Evolutionary conservation across 1,140 invertebrate species (phyloP).

Genomic region (Daktulosphaira vitifoliae): DNA sequence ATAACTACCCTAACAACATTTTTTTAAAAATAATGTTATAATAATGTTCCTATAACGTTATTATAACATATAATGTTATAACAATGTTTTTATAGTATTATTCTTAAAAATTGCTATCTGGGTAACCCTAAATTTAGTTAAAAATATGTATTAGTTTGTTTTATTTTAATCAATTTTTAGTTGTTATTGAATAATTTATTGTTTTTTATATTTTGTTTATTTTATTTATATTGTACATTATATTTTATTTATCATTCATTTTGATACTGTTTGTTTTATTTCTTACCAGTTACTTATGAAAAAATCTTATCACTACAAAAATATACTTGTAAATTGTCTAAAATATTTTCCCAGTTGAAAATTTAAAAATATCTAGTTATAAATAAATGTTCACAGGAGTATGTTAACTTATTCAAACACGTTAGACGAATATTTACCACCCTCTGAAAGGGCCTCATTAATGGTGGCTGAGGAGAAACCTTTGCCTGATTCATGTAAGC

Average conservation of each 20-base stretch:
- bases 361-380: slow-evolving; percentile 33
- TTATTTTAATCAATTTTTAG: no score
- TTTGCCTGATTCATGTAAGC: slow-evolving; percentile 73
- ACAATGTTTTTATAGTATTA: no score
- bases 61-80: no score
- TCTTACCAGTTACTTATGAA: no score
- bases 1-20: no score
- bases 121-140: no score
- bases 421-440: slow-evolving; percentile 54
- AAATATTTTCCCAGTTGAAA: slow-evolving; percentile 8
- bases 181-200: background rate
- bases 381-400: slow-evolving; percentile 56
- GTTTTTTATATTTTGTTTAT: background rate
- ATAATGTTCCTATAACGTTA: no score
- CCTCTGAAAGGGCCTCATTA: slow-evolving; percentile 62
- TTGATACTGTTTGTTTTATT: no score
- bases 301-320: slow-evolving; percentile 5
- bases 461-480: slow-evolving; percentile 68
- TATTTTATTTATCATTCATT: no score
- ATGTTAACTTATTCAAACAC: slow-evolving; percentile 78
- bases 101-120: no score
- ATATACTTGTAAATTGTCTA: slow-evolving; percentile 9
- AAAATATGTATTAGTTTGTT: background rate
- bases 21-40: no score
- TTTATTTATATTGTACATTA: no score